Evolutionary conservation across 1,140 invertebrate genomes (phyloP).

Genomic region (Nasonia vitripennis): DNA sequence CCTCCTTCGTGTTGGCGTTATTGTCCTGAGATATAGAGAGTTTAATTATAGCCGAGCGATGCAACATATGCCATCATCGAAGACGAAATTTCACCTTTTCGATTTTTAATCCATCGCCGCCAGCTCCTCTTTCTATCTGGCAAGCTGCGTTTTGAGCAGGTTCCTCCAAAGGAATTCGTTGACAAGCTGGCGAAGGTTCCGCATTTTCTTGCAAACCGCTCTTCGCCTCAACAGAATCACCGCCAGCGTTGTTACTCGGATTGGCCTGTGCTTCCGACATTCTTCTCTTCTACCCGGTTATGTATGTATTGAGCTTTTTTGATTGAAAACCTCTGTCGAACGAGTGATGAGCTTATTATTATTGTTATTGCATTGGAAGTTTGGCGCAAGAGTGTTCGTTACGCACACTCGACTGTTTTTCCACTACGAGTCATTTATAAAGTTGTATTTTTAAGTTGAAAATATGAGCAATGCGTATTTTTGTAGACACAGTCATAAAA

Average conservation of each 20-base stretch:
- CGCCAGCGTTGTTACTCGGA: background rate
- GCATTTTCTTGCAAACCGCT: background rate
- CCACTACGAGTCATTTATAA: background rate
- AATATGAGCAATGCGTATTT: background rate
- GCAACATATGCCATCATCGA: background rate
- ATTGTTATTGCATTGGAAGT: constrained; percentile 31
- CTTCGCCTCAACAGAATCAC: background rate
- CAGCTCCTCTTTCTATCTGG: background rate
- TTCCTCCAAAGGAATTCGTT: background rate
- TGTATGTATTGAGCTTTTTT: background rate
- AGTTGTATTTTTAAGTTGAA: constrained; percentile 7
- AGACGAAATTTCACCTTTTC: constrained; percentile 23
- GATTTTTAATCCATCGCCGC: constrained; percentile 11
- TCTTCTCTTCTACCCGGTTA: background rate
- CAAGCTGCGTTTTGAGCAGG: background rate
- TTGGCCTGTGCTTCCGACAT: constrained; percentile 30
- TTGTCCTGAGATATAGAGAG: constrained; percentile 16
- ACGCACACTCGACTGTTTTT: constrained; percentile 39
- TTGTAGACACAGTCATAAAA: too few relatives aligned
- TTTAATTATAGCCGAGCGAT: background rate
- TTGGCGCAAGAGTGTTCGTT: background rate
- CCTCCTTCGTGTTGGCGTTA: constrained; percentile 30
- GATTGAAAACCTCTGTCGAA: background rate
- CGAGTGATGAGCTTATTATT: background rate
- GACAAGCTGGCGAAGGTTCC: background rate